Percentiles rank a stretch among this genome's conserved stretches.
Evolutionary conservation across 2,888 invertebrate genomes (phyloP).

Genomic region (Coenonympha glycerion): DNA sequence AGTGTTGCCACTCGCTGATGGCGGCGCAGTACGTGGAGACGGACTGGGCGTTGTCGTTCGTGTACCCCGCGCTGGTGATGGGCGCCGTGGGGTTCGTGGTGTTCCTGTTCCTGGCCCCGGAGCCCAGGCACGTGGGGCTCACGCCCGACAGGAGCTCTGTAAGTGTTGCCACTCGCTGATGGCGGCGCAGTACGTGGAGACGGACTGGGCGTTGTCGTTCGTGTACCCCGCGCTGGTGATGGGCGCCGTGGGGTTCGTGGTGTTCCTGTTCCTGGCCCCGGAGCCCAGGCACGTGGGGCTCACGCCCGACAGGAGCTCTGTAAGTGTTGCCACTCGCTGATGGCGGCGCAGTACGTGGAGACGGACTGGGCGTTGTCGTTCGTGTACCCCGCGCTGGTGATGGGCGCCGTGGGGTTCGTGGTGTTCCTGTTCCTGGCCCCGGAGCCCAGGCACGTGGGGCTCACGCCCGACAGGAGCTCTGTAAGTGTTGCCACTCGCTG

Average conservation of each 20-base stretch:
- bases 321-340: conserved; percentile 60
- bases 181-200: conserved; percentile 89
- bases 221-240: conserved; percentile 92
- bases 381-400: conserved; percentile 91
- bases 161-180: conserved; percentile 73
- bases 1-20: conserved; percentile 74
- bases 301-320: conserved; percentile 22
- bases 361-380: conserved; percentile 93
- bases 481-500: conserved; percentile 49
- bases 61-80: conserved; percentile 92
- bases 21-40: conserved; percentile 89
- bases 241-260: conserved; percentile 77
- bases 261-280: conserved; percentile 90
- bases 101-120: conserved; percentile 90
- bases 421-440: conserved; percentile 90
- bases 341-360: conserved; percentile 91
- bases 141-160: conserved; percentile 25
- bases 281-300: conserved; percentile 86
- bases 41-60: conserved; percentile 94
- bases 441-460: conserved; percentile 86
- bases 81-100: conserved; percentile 79
- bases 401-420: conserved; percentile 79
- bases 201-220: conserved; percentile 93
- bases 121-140: conserved; percentile 85
- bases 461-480: conserved; percentile 35